Evolutionary conservation across 1,140 invertebrate genomes (phyloP).

Genomic region (Cylas formicarius): DNA sequence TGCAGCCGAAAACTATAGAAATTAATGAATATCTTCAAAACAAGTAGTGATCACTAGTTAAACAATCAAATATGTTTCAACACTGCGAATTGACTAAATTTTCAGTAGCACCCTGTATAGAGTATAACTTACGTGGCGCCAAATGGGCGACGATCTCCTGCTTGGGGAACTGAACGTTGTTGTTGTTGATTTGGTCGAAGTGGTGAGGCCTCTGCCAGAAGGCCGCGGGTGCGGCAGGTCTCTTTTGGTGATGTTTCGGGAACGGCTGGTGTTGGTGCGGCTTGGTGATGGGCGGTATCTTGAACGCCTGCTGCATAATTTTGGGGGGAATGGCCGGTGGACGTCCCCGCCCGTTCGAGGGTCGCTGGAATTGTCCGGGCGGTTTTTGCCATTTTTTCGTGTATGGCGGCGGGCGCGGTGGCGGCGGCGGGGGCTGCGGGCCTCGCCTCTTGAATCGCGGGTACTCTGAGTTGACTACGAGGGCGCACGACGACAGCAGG

Average conservation of each 20-base stretch:
- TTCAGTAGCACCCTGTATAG: no score
- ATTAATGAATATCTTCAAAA: no score
- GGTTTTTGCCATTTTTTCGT: constrained; percentile 29
- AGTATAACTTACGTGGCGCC: no score
- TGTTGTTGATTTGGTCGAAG: no score
- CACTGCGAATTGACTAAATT: no score
- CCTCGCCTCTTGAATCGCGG: constrained; percentile 21
- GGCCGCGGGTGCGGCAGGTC: constrained; percentile 4
- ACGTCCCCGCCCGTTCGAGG: constrained; percentile 3
- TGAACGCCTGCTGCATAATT: constrained; percentile 4
- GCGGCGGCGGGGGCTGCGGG: constrained; percentile 17
- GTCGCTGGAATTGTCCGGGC: constrained; percentile 8
- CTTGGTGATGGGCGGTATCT: constrained; percentile 1
- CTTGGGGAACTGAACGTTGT: no score
- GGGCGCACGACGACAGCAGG: constrained; percentile 14
- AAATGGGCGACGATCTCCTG: no score
- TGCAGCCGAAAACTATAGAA: no score
- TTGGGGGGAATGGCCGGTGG: constrained; percentile 4
- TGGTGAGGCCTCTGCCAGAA: no score
- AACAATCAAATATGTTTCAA: no score
- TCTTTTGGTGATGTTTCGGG: constrained; percentile 13
- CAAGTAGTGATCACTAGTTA: no score
- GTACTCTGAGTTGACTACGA: constrained; percentile 17
- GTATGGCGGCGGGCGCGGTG: constrained; percentile 15
- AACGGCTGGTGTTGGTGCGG: constrained; percentile 20